A percentile compares a stretch with the other conserved stretches of the same genome.
These are phyloP conservation scores for Rhingia campestris DNA, from an alignment of 2,888 invertebrate species.

Conservation along the genomic window DNA sequence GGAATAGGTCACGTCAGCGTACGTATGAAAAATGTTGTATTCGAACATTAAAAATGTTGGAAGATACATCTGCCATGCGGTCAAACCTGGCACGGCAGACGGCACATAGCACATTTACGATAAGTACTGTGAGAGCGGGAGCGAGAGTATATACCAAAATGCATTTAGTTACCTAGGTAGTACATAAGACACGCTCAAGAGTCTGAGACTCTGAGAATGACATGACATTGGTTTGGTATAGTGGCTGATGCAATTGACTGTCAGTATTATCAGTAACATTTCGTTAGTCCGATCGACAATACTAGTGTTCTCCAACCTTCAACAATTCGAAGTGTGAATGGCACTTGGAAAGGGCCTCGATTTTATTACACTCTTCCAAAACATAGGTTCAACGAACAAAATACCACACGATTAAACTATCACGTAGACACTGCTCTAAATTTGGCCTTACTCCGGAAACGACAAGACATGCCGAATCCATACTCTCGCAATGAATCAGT, in stretches of 20 bases:
- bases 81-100: neutral
- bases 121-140: constrained; percentile 1
- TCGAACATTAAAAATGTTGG: constrained; percentile 36
- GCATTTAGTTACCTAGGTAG: constrained; percentile 18
- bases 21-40: neutral
- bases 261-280: constrained; percentile 46
- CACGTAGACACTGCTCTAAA: constrained; percentile 7
- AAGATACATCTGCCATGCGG: constrained; percentile 10
- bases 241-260: constrained; percentile 67
- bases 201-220: neutral
- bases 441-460: constrained; percentile 40
- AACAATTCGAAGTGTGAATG: constrained; percentile 38
- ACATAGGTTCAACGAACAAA: neutral
- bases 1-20: neutral
- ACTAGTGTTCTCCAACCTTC: constrained; percentile 30
- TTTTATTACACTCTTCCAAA: neutral
- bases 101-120: neutral
- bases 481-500: constrained; percentile 49
- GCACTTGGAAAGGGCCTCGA: constrained; percentile 55
- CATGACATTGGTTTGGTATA: neutral
- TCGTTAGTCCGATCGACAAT: constrained; percentile 1
- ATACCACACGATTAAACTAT: neutral
- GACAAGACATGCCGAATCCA: constrained; percentile 29
- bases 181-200: neutral
- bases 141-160: constrained; percentile 24